A percentile compares a stretch with the other conserved stretches of the same genome.
phyloP scores from a whole-genome alignment of 2,888 invertebrate species.

The Lathronympha strigana region DNA sequence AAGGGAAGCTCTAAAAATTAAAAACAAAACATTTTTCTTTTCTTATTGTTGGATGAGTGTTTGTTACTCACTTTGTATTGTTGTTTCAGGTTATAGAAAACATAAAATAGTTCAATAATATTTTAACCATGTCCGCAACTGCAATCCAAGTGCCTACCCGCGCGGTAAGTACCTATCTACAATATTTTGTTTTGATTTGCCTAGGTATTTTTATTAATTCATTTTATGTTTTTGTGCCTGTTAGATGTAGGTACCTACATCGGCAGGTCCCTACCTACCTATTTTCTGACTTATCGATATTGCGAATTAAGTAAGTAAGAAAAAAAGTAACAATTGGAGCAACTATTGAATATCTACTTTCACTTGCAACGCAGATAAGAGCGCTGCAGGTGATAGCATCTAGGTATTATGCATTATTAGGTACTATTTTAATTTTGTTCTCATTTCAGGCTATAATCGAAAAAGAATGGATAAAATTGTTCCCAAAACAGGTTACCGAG shows the following conservation, averaged over 20 bases:
- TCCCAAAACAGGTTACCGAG: conserved; percentile 65
- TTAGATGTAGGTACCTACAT: no score
- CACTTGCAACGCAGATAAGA: no score
- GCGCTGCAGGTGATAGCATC: no score
- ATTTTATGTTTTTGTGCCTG: no score
- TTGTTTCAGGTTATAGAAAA: neutral
- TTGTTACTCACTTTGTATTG: neutral
- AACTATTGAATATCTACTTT: neutral
- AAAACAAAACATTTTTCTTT: neutral
- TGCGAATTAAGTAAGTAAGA: neutral
- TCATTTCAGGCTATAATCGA: conserved; percentile 57
- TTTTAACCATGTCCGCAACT: conserved; percentile 8
- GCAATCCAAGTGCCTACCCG: neutral
- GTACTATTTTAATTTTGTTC: no score
- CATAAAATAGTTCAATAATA: no score
- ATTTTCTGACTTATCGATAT: no score
- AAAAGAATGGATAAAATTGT: conserved; percentile 63
- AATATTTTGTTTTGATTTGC: neutral
- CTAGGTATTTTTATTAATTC: no score
- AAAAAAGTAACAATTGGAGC: neutral
- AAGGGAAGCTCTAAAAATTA: neutral
- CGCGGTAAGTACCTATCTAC: neutral
- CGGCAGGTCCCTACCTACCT: no score
- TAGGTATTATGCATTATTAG: no score
- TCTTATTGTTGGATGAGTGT: no score